A percentile compares a stretch with the other conserved stretches of the same genome.
phyloP scores from a whole-genome alignment of 1,140 invertebrate genomes.

The Laodelphax striatellus region DNA sequence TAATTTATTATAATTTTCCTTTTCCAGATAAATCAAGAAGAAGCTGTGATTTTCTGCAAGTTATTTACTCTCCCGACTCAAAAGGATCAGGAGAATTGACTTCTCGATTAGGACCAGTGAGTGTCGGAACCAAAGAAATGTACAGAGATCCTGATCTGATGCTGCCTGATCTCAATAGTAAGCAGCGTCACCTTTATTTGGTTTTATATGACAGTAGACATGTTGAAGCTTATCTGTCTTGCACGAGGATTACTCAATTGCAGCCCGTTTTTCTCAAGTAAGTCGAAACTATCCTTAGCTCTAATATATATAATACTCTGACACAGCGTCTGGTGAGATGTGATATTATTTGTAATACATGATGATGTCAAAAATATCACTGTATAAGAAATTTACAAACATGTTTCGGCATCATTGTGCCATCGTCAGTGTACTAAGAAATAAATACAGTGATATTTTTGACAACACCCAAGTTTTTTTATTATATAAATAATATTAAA shows the following conservation, averaged over 20 bases:
- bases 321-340: no score
- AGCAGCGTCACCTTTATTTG: slow-evolving; percentile 63
- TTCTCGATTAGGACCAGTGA: slow-evolving; percentile 58
- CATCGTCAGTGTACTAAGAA: no score
- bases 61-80: slow-evolving; percentile 73
- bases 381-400: no score
- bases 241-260: slow-evolving; percentile 64
- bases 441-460: no score
- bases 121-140: slow-evolving; percentile 47
- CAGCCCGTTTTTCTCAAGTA: slow-evolving; percentile 55
- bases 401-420: no score
- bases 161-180: slow-evolving; percentile 53
- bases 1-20: neutral
- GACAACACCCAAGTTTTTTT: no score
- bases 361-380: no score
- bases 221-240: slow-evolving; percentile 65
- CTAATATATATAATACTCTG: no score
- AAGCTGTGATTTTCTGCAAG: slow-evolving; percentile 73
- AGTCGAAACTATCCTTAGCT: slow-evolving; percentile 26
- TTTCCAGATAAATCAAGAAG: slow-evolving; percentile 36
- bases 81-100: slow-evolving; percentile 68
- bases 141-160: slow-evolving; percentile 56
- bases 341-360: no score
- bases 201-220: slow-evolving; percentile 74
- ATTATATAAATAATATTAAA: no score